These are phyloP conservation scores for Stegana nigrithorax DNA, from an alignment of 2,888 invertebrate genomes.

Conservation along the genomic window DNA sequence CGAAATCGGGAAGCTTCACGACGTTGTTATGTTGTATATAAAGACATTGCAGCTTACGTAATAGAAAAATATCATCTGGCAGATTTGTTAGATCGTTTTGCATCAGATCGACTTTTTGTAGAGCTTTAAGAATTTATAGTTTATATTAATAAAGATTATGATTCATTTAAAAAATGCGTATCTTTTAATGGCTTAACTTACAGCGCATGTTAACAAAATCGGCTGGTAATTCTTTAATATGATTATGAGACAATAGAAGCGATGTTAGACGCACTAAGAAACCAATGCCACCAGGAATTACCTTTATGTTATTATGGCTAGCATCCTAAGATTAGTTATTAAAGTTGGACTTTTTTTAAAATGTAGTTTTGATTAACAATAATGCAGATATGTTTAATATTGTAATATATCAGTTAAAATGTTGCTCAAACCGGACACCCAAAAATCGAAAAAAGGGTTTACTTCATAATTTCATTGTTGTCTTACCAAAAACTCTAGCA, in stretches of 20 bases:
- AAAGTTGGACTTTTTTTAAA: too few relatives aligned
- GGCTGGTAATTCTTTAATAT: constrained; percentile 79
- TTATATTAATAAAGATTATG: too few relatives aligned
- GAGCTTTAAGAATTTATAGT: too few relatives aligned
- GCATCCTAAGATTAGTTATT: too few relatives aligned
- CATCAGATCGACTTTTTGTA: constrained; percentile 80
- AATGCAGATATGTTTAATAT: too few relatives aligned
- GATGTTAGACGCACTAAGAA: constrained; percentile 82
- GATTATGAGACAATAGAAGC: constrained; percentile 81
- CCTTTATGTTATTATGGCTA: constrained; percentile 80
- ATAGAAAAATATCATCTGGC: constrained; percentile 77
- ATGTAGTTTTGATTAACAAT: too few relatives aligned
- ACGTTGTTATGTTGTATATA: constrained; percentile 88
- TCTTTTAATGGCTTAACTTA: too few relatives aligned
- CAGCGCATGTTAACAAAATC: constrained; percentile 86
- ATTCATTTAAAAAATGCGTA: too few relatives aligned
- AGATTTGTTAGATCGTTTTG: constrained; percentile 77
- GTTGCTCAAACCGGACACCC: too few relatives aligned
- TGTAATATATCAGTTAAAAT: too few relatives aligned
- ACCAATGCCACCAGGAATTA: constrained; percentile 84
- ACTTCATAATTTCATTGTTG: too few relatives aligned
- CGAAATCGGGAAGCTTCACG: constrained; percentile 79
- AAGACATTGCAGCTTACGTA: constrained; percentile 80
- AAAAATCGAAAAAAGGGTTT: too few relatives aligned
- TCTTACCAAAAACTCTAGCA: constrained; percentile 81